Percentiles rank a stretch among this genome's conserved stretches.
These are phyloP conservation scores for Cyclophora punctaria DNA, from an alignment of 2,888 invertebrate genomes.

Conservation along the genomic window DNA sequence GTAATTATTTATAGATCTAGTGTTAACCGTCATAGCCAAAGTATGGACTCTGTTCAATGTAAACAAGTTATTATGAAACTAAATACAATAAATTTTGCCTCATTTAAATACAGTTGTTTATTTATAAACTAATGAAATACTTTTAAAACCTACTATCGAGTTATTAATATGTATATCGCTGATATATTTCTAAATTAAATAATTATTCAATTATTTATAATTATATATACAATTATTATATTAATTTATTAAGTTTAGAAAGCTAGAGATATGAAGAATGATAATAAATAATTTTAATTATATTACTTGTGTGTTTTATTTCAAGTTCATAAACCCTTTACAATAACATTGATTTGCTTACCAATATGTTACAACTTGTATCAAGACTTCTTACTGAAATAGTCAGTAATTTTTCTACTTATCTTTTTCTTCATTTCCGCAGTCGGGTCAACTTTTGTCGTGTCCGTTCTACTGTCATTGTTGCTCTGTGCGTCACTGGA, in stretches of 20 bases:
- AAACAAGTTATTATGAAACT: constrained; percentile 48
- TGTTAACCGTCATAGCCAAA: constrained; percentile 26
- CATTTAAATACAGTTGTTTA: constrained; percentile 57
- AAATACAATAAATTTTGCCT: constrained; percentile 69
- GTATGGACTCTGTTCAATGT: constrained; percentile 42
- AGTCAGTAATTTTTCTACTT: constrained; percentile 59
- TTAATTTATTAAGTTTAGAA: constrained; percentile 76
- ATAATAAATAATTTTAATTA: constrained; percentile 78
- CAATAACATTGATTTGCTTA: no score
- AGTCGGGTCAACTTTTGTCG: constrained; percentile 26
- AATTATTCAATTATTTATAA: constrained; percentile 75
- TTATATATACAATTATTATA: constrained; percentile 49
- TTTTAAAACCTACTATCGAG: constrained; percentile 60
- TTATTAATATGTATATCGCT: constrained; percentile 69
- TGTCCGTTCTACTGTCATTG: constrained; percentile 9
- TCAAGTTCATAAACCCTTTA: background rate
- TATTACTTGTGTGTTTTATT: constrained; percentile 66
- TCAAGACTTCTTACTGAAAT: constrained; percentile 47
- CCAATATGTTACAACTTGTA: no score
- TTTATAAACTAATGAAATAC: constrained; percentile 39
- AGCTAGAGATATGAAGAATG: constrained; percentile 77
- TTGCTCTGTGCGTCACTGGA: constrained; percentile 6
- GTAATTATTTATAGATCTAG: constrained; percentile 34
- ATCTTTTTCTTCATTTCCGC: constrained; percentile 47
- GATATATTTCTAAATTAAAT: constrained; percentile 72